Percentiles rank a stretch among this genome's conserved stretches.
Evolutionary conservation across 1,140 invertebrate species (phyloP).

Genomic region (Zophobas atratus): DNA sequence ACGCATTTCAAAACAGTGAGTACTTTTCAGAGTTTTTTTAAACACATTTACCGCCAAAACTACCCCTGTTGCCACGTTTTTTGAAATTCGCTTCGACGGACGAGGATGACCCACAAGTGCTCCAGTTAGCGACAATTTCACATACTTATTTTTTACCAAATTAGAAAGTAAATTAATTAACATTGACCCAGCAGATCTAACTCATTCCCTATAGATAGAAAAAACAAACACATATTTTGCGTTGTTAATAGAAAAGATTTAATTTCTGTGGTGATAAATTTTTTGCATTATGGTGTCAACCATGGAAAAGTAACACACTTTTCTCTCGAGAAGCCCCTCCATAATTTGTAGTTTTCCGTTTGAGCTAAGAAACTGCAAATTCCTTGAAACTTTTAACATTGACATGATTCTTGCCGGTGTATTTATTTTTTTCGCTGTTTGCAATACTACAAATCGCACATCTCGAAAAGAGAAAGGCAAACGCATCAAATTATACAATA

Average conservation of each 20-base stretch:
- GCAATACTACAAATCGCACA: slow-evolving; percentile 19
- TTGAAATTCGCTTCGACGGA: neutral
- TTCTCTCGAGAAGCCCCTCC: slow-evolving; percentile 6
- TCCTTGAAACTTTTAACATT: slow-evolving; percentile 32
- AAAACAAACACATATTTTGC: slow-evolving; percentile 3
- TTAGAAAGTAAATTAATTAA: slow-evolving; percentile 34
- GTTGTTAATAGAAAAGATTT: slow-evolving; percentile 8
- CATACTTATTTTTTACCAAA: neutral
- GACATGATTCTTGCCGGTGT: slow-evolving; percentile 28
- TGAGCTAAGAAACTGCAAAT: slow-evolving; percentile 25
- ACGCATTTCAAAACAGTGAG: neutral
- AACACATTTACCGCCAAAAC: slow-evolving; percentile 18
- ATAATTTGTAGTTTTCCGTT: slow-evolving; percentile 34
- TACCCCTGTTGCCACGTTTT: neutral
- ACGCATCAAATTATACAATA: slow-evolving; percentile 41
- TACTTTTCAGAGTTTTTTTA: neutral
- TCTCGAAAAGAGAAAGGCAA: slow-evolving; percentile 35
- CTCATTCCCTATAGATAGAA: neutral
- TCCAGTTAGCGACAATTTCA: slow-evolving; percentile 1
- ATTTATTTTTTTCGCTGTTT: neutral
- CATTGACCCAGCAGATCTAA: neutral
- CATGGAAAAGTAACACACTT: slow-evolving; percentile 13
- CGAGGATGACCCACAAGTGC: neutral
- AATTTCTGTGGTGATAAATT: slow-evolving; percentile 10
- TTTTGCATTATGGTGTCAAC: neutral